A percentile compares a stretch with the other conserved stretches of the same genome.
phyloP scores from a whole-genome alignment of 2,797 vertebrate genomes.

The Petrocephalus sullivani region DNA sequence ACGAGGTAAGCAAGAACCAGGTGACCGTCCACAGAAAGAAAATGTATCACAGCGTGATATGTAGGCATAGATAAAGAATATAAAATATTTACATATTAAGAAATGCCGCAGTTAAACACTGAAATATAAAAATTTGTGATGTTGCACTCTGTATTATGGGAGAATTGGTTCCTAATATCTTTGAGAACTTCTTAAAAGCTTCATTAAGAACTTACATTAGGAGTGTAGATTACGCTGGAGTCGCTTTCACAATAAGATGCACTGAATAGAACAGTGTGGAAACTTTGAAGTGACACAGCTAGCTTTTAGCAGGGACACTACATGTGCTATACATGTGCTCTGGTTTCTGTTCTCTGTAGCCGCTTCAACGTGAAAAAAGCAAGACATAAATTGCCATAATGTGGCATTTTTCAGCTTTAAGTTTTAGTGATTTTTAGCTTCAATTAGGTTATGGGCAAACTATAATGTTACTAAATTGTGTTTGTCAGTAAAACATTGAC shows the following conservation, averaged over 20 bases:
- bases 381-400: not conserved
- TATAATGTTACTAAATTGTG: not conserved
- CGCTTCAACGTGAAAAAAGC: not conserved
- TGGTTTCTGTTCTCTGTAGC: not conserved
- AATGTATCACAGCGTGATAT: not conserved
- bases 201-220: not conserved
- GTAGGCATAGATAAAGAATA: not conserved
- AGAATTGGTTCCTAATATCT: not conserved
- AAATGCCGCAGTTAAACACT: not conserved
- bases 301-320: not conserved
- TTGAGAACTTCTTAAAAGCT: not conserved
- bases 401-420: not conserved
- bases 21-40: not conserved
- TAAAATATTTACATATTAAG: not conserved
- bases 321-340: not conserved
- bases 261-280: not conserved
- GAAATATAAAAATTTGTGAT: not conserved
- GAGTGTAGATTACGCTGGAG: not conserved
- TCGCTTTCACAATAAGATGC: not conserved
- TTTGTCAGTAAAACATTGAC: not conserved
- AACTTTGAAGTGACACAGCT: not conserved
- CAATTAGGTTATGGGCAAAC: not conserved
- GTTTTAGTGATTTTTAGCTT: not conserved
- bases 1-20: not conserved
- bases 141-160: not conserved